Percentiles rank a stretch among this genome's conserved stretches.
These are phyloP conservation scores for Scaeva pyrastri DNA, from an alignment of 2,888 invertebrate genomes.

Conservation along the genomic window DNA sequence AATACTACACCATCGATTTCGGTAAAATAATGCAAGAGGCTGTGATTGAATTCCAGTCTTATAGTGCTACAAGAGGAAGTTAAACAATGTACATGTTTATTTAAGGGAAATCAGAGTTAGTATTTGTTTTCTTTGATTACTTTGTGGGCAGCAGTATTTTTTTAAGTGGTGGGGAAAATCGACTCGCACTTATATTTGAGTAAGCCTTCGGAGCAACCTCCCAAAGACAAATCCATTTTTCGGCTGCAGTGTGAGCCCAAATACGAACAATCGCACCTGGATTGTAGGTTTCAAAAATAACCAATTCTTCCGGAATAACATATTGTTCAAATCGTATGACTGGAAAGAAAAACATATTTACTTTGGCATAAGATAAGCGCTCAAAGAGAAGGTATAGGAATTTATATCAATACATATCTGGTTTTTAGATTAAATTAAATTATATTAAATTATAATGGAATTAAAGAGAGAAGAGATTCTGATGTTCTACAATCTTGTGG, in stretches of 20 bases:
- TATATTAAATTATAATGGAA: no score
- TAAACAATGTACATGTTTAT: constrained; percentile 32
- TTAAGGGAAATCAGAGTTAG: no score
- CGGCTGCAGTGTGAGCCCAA: constrained; percentile 87
- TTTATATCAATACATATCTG: no score
- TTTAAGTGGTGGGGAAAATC: constrained; percentile 90
- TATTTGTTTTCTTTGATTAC: constrained; percentile 81
- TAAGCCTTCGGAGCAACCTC: constrained; percentile 84
- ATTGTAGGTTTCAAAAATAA: constrained; percentile 93
- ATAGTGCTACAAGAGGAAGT: constrained; percentile 87
- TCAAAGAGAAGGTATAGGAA: no score
- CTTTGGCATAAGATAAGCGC: not conserved
- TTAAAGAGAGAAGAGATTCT: no score
- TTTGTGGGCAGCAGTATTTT: constrained; percentile 86
- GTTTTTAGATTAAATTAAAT: no score
- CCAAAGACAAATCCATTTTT: constrained; percentile 91
- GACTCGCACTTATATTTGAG: constrained; percentile 87
- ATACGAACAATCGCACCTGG: constrained; percentile 93
- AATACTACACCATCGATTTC: constrained; percentile 94
- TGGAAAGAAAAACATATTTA: constrained; percentile 71
- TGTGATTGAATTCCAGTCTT: constrained; percentile 94
- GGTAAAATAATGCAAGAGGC: constrained; percentile 92
- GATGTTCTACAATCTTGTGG: no score
- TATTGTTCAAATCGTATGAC: constrained; percentile 83
- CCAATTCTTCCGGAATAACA: constrained; percentile 85